A percentile compares a stretch with the other conserved stretches of the same genome.
phyloP scores from a whole-genome alignment of 2,888 invertebrate genomes.

The Diabrotica balteata region DNA sequence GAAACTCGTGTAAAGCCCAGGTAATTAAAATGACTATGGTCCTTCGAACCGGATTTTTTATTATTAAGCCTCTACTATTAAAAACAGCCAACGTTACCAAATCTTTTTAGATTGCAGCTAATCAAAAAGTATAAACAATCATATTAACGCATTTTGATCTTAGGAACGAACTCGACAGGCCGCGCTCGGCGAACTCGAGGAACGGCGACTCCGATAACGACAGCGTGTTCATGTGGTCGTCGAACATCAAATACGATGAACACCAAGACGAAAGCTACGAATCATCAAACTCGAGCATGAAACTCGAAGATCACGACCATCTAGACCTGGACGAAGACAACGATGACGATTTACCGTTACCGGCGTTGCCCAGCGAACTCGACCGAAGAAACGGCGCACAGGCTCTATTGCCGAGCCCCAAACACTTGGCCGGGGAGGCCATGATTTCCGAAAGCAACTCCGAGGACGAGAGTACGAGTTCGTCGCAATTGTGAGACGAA shows the following conservation, averaged over 20 bases:
- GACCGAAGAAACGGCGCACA: conserved; percentile 50
- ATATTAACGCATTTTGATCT: conserved; percentile 1
- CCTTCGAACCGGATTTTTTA: too few species aligned
- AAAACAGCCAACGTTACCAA: too few species aligned
- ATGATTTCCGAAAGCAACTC: conserved; percentile 72
- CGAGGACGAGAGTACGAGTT: conserved; percentile 66
- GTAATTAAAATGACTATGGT: too few species aligned
- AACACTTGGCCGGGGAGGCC: conserved; percentile 74
- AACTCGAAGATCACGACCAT: conserved; percentile 37
- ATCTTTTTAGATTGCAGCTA: not conserved
- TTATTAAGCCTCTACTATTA: too few species aligned
- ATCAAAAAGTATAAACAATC: not conserved
- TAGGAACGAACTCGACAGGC: conserved; percentile 41
- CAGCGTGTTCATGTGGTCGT: conserved; percentile 40
- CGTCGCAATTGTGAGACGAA: conserved; percentile 59
- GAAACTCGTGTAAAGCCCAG: too few species aligned
- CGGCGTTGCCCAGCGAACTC: conserved; percentile 58
- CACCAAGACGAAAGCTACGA: conserved; percentile 32
- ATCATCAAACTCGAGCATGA: conserved; percentile 36
- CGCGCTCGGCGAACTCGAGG: conserved; percentile 36
- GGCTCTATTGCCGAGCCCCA: conserved; percentile 60
- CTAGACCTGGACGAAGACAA: conserved; percentile 49
- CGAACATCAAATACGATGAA: conserved; percentile 28
- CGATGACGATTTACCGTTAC: conserved; percentile 50
- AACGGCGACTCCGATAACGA: conserved; percentile 43